Base-by-base conservation (phyloP, 2,797 vertebrate species). In the Rhinogobio ventralis region DNA sequence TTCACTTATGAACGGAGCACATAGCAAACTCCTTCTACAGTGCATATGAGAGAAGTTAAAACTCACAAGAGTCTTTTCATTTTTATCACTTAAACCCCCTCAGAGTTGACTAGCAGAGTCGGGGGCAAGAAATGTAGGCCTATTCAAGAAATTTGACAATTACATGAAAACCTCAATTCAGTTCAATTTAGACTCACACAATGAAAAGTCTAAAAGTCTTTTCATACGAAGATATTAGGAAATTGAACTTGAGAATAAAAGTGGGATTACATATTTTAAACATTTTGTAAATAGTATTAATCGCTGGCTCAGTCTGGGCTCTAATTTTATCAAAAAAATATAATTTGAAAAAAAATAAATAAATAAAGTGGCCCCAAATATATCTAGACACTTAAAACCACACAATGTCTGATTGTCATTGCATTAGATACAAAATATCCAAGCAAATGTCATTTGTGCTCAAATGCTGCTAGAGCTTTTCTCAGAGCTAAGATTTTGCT, bases 1-100 rank as follows among this genome's bases (percentile, higher is more conserved):
- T 86, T 86, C 75, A 85, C 73, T 87, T 83, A 86, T 89, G 68
- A 87, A 71, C 81, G n/a, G 25, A 60, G 75, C 25, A 23, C 78
- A 60, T 72, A 86, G 62, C 53, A 87, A 77, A 82, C 66, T 78
- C 36, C 28, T 84, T 55, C 73, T 25, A 51, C 49, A 30, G 10
- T 33, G 51, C 8, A 62, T 28, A 62, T 28, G 49, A 57, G 71
- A 49, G 20, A 67, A 74, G 51, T 14, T 23, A 23, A 28, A 78
- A 68, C 71, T 45, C 13, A 14, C 14, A 71, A 33, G n/a, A 15
- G 10, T 79, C 14, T 57, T 33, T 74, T 3, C 0, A 0, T 36
- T 80, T 39, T 46, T 71, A 14, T 51, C 28, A 78, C 13, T 72
- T 45, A 28, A 66, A 46, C 3, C 3, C 39, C 8, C 39, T 78